Evolutionary conservation across 2,888 invertebrate species (phyloP), one percentile per base, ranked within the genome.

Genomic region (Sussaba pulchella): DNA sequence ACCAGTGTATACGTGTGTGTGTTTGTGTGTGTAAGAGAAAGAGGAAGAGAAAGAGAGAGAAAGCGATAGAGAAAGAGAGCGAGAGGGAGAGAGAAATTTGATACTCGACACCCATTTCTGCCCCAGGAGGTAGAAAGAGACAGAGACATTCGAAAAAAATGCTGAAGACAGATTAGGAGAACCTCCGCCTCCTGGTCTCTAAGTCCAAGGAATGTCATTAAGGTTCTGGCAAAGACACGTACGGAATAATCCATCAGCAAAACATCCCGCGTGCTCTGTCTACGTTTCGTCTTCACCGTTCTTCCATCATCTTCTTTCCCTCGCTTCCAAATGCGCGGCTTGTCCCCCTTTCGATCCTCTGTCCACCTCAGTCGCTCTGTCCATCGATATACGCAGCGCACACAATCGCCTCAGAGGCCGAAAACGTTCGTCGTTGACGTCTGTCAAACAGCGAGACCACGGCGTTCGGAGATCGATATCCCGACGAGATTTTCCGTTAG

Each of bases 161-260:
- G n/a, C n/a, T n/a, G n/a, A 1, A 9, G 41, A 41, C 24, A 54
- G 67, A 67, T 54, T 67, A 67, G 52, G 1, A 52, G 41, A 36
- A 21, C 19, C 24, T 43, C n/a, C 24, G 14, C 21, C 31, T 52
- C 43, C 10, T n/a, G n/a, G n/a, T n/a, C 59, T 73, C 79, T 76
- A 64, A 67, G 76, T 63, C 82, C 63, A 17, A 70, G 84, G 84
- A 85, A 88, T 84, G 84, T 85, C 84, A 84, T 86, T 85, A 84
- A 83, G 79, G 81, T 52, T 83, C 87, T 85, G 85, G 86, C 87
- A 85, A 81, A 86, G 77, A 85, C 84, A 83, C 82, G 82, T 76
- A 82, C 72, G 63, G 87, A 87, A 86, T 87, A 87, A 88, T 88
- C 87, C 88, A 87, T 88, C 85, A 85, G 84, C 69, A 14, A 41